These are phyloP conservation scores for Triplophysa rosa DNA, from an alignment of 2,113 vertebrate species.

Conservation along the genomic window DNA sequence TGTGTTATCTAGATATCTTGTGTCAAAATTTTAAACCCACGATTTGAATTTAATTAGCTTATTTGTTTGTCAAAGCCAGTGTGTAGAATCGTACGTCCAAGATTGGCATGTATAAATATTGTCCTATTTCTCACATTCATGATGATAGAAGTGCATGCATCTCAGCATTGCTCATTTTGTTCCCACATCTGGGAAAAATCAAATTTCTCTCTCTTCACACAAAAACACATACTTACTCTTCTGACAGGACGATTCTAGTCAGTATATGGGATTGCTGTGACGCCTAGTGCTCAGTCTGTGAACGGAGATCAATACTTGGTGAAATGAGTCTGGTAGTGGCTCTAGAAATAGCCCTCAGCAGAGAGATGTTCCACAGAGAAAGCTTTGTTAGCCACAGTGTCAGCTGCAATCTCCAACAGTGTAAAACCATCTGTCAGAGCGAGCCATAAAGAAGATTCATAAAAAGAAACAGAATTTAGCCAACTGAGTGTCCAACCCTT, in stretches of 20 bases:
- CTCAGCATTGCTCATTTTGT: constrained; percentile 1
- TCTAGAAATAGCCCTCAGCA: constrained; percentile 52
- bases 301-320: constrained; percentile 61
- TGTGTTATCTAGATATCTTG: background rate
- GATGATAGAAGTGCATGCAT: background rate
- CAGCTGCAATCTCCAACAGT: constrained; percentile 2
- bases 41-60: background rate
- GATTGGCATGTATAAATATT: constrained; percentile 2
- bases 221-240: constrained; percentile 36
- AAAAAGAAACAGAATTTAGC: background rate
- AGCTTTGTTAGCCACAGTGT: constrained; percentile 42
- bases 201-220: constrained; percentile 44
- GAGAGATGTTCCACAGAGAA: constrained; percentile 29
- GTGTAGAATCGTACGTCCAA: no score
- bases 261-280: constrained; percentile 47
- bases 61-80: background rate
- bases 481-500: constrained; percentile 29
- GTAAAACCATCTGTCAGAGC: constrained; percentile 30
- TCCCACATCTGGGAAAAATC: constrained; percentile 37
- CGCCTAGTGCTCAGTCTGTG: constrained; percentile 41
- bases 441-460: constrained; percentile 28
- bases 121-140: background rate
- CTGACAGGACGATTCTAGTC: constrained; percentile 54
- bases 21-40: background rate
- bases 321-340: constrained; percentile 59